These are phyloP conservation scores for Stramonita haemastoma DNA, from an alignment of 2,888 invertebrate species.

Conservation along the genomic window DNA sequence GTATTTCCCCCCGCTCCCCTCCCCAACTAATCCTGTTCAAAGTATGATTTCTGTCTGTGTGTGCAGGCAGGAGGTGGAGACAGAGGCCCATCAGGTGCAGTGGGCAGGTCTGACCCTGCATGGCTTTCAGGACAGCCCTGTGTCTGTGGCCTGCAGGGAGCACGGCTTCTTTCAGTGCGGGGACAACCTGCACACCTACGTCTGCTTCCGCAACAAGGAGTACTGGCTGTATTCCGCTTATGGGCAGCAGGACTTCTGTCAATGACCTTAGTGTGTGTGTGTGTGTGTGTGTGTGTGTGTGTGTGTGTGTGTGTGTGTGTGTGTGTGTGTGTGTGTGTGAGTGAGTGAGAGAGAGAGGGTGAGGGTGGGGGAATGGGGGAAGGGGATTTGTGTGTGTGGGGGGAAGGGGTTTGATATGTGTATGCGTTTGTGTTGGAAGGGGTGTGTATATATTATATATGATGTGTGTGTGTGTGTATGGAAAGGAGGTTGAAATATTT, in stretches of 20 bases:
- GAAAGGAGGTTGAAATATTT: no score
- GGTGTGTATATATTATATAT: background rate
- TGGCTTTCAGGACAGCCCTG: conserved; percentile 70
- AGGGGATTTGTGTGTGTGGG: background rate
- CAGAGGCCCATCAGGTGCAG: background rate
- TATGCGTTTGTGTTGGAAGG: background rate
- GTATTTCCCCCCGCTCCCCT: no score
- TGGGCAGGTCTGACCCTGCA: conserved; percentile 70
- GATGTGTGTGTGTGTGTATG: background rate
- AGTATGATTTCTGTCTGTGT: background rate
- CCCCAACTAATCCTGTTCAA: background rate
- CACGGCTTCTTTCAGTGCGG: conserved; percentile 67
- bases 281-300: background rate
- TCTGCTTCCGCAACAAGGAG: conserved; percentile 63
- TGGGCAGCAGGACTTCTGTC: conserved; percentile 37
- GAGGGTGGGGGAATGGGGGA: background rate
- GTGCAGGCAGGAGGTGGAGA: conserved; percentile 33
- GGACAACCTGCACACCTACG: conserved; percentile 68
- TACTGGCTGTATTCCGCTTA: conserved; percentile 66
- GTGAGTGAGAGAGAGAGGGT: background rate
- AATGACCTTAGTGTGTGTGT: background rate
- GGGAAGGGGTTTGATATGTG: background rate
- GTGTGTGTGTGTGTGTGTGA: background rate
- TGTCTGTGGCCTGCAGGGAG: conserved; percentile 61
- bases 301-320: background rate